Evolutionary conservation across 2,888 invertebrate species (phyloP).

Genomic region (Melanostoma mellinum): DNA sequence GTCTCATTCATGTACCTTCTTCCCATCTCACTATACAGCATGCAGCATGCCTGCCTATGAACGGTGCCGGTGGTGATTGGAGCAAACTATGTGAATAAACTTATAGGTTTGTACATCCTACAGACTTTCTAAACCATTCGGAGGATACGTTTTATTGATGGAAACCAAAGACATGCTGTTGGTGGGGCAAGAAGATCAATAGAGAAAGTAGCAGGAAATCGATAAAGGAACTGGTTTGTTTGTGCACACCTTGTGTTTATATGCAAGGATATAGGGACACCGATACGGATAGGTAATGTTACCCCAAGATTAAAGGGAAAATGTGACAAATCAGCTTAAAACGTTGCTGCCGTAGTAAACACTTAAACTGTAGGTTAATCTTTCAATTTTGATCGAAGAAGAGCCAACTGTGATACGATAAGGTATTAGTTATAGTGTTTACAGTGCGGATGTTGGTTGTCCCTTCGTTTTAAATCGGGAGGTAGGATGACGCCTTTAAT

Average conservation of each 20-base stretch:
- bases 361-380: slow-evolving; percentile 35
- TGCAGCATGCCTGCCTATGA: background rate
- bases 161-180: slow-evolving; percentile 9
- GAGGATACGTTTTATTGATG: slow-evolving; percentile 11
- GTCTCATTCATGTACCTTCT: background rate
- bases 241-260: background rate
- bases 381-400: slow-evolving; percentile 22
- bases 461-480: too few species aligned
- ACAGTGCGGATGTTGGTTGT: too few species aligned
- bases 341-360: slow-evolving; percentile 9
- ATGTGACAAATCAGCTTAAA: slow-evolving; percentile 34
- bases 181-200: background rate
- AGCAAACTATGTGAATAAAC: background rate
- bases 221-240: background rate
- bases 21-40: slow-evolving; percentile 4
- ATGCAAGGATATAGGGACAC: background rate
- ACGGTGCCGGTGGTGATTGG: slow-evolving; percentile 2
- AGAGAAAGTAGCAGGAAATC: slow-evolving; percentile 17
- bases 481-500: too few species aligned
- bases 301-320: background rate
- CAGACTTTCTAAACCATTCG: background rate
- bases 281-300: background rate
- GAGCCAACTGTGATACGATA: background rate
- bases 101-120: background rate
- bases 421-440: too few species aligned